A percentile compares a stretch with the other conserved stretches of the same genome.
Conservation (phyloP, 2,113 vertebrate species). For the Morone saxatilis region DNA sequence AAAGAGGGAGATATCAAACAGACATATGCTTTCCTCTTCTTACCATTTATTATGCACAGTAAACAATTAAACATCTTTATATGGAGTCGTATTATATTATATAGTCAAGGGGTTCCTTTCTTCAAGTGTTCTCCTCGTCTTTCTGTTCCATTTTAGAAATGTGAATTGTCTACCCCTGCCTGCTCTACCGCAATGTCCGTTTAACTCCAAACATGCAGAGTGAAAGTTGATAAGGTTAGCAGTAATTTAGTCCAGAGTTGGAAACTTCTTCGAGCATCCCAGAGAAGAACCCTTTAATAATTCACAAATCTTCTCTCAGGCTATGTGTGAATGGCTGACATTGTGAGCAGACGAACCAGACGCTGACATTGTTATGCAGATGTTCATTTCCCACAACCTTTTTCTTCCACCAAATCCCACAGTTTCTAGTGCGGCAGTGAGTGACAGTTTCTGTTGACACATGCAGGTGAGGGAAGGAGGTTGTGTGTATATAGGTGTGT, state of each 20-base stretch:
- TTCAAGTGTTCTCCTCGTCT: conserved; percentile 18
- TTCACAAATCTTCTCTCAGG: conserved; percentile 77
- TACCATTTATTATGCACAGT: conserved; percentile 27
- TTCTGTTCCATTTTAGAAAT: conserved; percentile 23
- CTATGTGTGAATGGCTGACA: conserved; percentile 76
- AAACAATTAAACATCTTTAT: conserved; percentile 41
- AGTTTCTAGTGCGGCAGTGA: conserved; percentile 65
- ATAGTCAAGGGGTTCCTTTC: not conserved
- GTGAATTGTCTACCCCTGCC: conserved; percentile 22
- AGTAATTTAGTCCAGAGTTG: conserved; percentile 67
- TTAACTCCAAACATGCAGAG: conserved; percentile 48
- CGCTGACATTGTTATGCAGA: conserved; percentile 81
- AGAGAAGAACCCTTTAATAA: conserved; percentile 72
- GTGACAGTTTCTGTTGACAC: conserved; percentile 82
- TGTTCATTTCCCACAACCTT: conserved; percentile 73
- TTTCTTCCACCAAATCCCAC: conserved; percentile 72
- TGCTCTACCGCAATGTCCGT: conserved; percentile 34
- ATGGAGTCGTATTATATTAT: conserved; percentile 5
- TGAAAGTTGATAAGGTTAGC: conserved; percentile 64
- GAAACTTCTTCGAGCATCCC: conserved; percentile 63
- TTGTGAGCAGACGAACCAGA: conserved; percentile 72
- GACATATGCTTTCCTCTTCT: not conserved
- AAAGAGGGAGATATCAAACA: conserved; percentile 11
- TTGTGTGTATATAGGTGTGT: not conserved
- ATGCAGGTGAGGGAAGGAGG: conserved; percentile 62